These are phyloP conservation scores for Serripes groenlandicus DNA, from an alignment of 2,888 invertebrate species.

Conservation along the genomic window DNA sequence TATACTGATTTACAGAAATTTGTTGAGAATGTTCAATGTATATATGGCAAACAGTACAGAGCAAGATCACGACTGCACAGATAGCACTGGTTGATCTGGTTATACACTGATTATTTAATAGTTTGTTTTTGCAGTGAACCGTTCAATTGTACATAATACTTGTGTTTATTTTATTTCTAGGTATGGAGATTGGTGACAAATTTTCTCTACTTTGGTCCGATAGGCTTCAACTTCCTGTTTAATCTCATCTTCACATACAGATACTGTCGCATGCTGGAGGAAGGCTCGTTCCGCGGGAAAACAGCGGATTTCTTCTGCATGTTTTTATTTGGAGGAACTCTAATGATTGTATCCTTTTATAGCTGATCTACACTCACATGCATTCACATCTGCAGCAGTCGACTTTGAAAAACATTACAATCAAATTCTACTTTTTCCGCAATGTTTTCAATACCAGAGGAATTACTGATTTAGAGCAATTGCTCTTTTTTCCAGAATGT, in stretches of 20 bases:
- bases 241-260: constrained; percentile 99
- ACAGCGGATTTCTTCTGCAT: constrained; percentile 99
- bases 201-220: constrained; percentile 98
- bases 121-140: too few relatives aligned
- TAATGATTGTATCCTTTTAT: constrained; percentile 93
- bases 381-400: too few relatives aligned
- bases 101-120: too few relatives aligned
- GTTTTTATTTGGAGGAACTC: constrained; percentile 94
- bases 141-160: too few relatives aligned
- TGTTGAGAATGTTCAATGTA: too few relatives aligned
- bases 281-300: constrained; percentile 97
- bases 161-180: constrained; percentile 88
- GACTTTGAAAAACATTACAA: neutral
- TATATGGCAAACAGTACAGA: too few relatives aligned
- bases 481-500: neutral
- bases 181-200: constrained; percentile 98
- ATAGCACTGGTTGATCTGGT: too few relatives aligned
- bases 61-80: too few relatives aligned
- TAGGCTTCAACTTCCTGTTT: constrained; percentile 99
- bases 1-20: too few relatives aligned
- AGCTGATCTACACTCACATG: too few relatives aligned
- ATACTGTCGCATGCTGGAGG: constrained; percentile 99
- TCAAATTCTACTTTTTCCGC: neutral
- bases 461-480: neutral
- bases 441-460: neutral